Evolutionary conservation across 2,113 vertebrate species (phyloP).

Genomic region (Strix uralensis): DNA sequence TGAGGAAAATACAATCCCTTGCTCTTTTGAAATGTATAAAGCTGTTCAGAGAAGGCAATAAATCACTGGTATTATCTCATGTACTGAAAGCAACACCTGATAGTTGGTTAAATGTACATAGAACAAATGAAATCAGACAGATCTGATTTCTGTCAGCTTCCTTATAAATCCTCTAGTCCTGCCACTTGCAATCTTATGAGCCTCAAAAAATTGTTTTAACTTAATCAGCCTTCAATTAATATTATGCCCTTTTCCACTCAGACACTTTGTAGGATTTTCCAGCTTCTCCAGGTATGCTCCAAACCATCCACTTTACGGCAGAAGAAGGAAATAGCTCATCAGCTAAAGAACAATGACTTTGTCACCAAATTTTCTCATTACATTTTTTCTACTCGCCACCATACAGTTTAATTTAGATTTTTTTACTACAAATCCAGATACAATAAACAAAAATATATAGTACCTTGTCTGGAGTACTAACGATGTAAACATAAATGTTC

Average conservation of each 20-base stretch:
- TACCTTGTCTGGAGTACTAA: background rate
- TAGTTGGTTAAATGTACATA: background rate
- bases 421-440: background rate
- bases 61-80: background rate
- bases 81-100: background rate
- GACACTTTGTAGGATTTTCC: background rate
- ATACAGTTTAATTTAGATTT: background rate
- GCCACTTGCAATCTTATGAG: background rate
- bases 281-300: background rate
- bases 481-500: background rate
- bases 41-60: background rate
- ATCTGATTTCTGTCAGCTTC: background rate
- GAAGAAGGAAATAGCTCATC: background rate
- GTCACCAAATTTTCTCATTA: background rate
- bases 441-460: background rate
- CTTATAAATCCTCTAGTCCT: background rate
- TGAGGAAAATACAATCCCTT: background rate
- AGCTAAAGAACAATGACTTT: background rate
- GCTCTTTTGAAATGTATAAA: background rate
- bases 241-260: background rate
- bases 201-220: background rate
- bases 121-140: background rate
- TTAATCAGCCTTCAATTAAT: background rate
- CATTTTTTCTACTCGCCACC: background rate
- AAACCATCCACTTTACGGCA: background rate